Base-by-base conservation (phyloP, 2,797 vertebrate species). In the Ciconia nigra region DNA sequence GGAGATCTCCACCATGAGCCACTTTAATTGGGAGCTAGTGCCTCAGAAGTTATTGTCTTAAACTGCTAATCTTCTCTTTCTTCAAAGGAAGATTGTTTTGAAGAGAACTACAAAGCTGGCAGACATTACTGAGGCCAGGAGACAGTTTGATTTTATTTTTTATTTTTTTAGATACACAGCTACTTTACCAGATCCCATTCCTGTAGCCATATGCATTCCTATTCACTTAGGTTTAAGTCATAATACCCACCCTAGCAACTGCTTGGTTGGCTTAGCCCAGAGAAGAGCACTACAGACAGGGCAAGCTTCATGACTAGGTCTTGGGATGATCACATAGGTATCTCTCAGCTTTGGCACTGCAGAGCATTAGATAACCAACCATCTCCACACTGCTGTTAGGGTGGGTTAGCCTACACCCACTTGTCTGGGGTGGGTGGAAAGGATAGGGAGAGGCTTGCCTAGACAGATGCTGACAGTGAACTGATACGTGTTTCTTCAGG, bases 351-450 rank as follows among this genome's bases (percentile, higher is more conserved):
- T 21, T 17, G 54, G 42, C 46, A 44, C 86, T 94, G 92, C 77
- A 84, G 18, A 63, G 70, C 58, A 44, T 15, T 37, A 91, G 95
- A 97, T 95, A 97, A 93, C 46, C n/a, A 83, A 15, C 54, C 76
- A 90, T 17, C 47, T 52, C 72, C 76, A 78, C 21, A 8, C 16
- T 58, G 65, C 76, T 52, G 85, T 18, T 15, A 25, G 63, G 89
- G 83, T 24, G 71, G 62, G 67, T 77, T 39, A 73, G 41, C 51
- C 89, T 54, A 94, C 94, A 76, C 88, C 78, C 81, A 83, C 35
- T 46, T 19, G n/a, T 13, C 24, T 12, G 15, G 78, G 49, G 66
- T 76, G 61, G 61, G 37, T 51, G 33, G 52, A 49, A 74, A 51
- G 69, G 90, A 95, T 55, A 95, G 65, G 39, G 58, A 87, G 33